Percentiles rank a stretch among this genome's conserved stretches.
These are phyloP conservation scores for Mystacides longicornis DNA, from an alignment of 2,888 invertebrate species.

Conservation along the genomic window DNA sequence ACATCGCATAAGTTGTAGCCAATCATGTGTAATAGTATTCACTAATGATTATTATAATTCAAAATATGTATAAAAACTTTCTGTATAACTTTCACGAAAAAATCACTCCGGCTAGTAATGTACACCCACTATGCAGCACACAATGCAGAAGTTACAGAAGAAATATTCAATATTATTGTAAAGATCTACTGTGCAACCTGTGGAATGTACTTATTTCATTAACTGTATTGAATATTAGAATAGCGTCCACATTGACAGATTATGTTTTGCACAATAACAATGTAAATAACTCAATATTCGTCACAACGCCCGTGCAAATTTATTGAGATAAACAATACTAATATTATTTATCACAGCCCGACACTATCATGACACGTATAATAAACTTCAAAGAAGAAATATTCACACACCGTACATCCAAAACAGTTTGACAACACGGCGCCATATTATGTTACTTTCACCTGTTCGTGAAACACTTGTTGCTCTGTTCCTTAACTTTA, in stretches of 20 bases:
- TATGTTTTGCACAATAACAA: slow-evolving; percentile 10
- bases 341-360: not conserved
- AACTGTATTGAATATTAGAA: slow-evolving; percentile 3
- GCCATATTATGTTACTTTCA: slow-evolving; percentile 18
- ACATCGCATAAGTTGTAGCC: not conserved
- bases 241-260: slow-evolving; percentile 19
- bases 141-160: not conserved
- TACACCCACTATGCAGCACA: not conserved
- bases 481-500: not conserved
- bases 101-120: not conserved
- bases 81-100: not conserved
- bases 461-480: slow-evolving; percentile 11
- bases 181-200: slow-evolving; percentile 8
- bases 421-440: slow-evolving; percentile 7
- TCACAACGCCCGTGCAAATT: not conserved
- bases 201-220: slow-evolving; percentile 14
- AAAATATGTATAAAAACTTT: not conserved
- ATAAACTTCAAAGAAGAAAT: not conserved
- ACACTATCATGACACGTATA: not conserved
- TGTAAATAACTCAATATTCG: not conserved
- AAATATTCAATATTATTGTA: not conserved
- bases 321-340: not conserved
- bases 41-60: not conserved
- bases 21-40: not conserved
- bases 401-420: not conserved